Evolutionary conservation across 1,140 invertebrate species (phyloP).

Genomic region (Tribolium madens): DNA sequence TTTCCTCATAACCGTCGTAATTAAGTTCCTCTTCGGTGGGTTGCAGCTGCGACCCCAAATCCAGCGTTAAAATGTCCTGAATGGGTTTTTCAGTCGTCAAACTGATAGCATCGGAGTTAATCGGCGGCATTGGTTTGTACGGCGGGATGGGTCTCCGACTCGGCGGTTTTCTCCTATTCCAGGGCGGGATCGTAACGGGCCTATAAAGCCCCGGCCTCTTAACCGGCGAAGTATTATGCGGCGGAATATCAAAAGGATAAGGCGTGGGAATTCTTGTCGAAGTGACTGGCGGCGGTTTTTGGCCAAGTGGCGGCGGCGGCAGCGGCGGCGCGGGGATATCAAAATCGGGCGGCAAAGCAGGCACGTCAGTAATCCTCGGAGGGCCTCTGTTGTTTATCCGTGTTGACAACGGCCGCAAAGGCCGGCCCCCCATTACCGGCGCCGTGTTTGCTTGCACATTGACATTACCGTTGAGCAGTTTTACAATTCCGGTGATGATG

Average conservation of each 20-base stretch:
- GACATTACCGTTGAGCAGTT: slow-evolving; percentile 88
- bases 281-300: slow-evolving; percentile 68
- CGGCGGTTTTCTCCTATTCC: slow-evolving; percentile 70
- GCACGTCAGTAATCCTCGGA: slow-evolving; percentile 81
- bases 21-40: slow-evolving; percentile 45
- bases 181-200: slow-evolving; percentile 69
- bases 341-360: slow-evolving; percentile 76
- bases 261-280: slow-evolving; percentile 71
- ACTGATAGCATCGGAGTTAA: slow-evolving; percentile 60
- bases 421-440: slow-evolving; percentile 67
- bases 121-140: slow-evolving; percentile 69
- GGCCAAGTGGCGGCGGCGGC: slow-evolving; percentile 66
- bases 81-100: slow-evolving; percentile 60
- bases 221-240: slow-evolving; percentile 65
- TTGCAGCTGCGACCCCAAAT: slow-evolving; percentile 60
- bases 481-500: slow-evolving; percentile 91
- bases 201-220: slow-evolving; percentile 71
- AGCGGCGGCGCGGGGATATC: slow-evolving; percentile 71
- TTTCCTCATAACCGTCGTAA: slow-evolving; percentile 25
- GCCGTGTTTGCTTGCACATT: slow-evolving; percentile 81
- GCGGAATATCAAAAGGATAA: slow-evolving; percentile 78
- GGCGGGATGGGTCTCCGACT: slow-evolving; percentile 65
- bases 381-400: slow-evolving; percentile 92
- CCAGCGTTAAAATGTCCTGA: slow-evolving; percentile 63
- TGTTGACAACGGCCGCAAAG: slow-evolving; percentile 70